Conservation (phyloP, 2,113 vertebrate genomes). For the Spheniscus mendiculus region DNA sequence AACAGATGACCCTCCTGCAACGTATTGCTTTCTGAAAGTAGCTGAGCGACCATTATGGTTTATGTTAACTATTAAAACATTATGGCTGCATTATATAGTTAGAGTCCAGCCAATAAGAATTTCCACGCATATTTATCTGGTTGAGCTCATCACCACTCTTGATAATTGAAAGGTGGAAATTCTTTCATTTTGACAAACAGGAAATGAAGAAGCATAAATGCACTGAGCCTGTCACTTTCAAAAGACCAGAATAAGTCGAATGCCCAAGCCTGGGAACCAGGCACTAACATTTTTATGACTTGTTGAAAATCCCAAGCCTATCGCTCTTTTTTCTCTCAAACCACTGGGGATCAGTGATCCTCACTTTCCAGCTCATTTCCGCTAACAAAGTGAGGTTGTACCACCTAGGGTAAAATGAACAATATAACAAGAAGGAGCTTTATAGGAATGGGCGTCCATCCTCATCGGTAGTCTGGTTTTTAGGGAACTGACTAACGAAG, state of each 20-base stretch:
- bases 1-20: neutral
- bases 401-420: neutral
- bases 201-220: neutral
- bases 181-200: neutral
- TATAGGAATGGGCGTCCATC: neutral
- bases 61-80: constrained; percentile 37
- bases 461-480: neutral
- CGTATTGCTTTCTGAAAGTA: constrained; percentile 34
- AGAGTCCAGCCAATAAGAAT: constrained; percentile 2
- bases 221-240: neutral
- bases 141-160: neutral
- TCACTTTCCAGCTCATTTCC: neutral
- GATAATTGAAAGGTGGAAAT: neutral
- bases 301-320: neutral
- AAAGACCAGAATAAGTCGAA: neutral
- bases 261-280: neutral
- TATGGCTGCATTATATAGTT: neutral
- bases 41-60: neutral
- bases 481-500: neutral
- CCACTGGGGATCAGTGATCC: neutral
- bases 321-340: neutral
- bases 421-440: neutral
- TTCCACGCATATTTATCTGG: neutral
- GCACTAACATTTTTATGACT: neutral
- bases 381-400: neutral